A percentile compares a stretch with the other conserved stretches of the same genome.
Evolutionary conservation across 2,888 invertebrate species (phyloP).

Genomic region (Mayetiola destructor): DNA sequence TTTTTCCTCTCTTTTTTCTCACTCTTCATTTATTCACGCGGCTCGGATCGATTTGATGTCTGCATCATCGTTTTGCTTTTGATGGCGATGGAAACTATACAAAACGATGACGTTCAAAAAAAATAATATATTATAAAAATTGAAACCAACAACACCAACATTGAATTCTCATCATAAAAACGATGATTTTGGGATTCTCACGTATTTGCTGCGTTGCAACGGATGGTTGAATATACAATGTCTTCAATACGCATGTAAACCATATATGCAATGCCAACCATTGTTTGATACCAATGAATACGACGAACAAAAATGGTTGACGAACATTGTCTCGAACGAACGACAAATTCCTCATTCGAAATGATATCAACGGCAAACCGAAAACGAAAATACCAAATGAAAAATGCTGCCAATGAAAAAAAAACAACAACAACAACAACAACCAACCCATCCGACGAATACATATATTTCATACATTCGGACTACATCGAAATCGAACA

Average conservation of each 20-base stretch:
- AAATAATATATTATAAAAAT: background rate
- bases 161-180: background rate
- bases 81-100: background rate
- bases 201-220: constrained; percentile 10
- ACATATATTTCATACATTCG: background rate
- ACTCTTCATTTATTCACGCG: too few species aligned
- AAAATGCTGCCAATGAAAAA: too few species aligned
- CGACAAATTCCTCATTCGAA: too few species aligned
- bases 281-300: too few species aligned
- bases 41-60: constrained; percentile 2
- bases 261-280: constrained; percentile 5
- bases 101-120: background rate
- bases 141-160: background rate
- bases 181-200: constrained; percentile 5
- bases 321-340: too few species aligned
- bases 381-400: too few species aligned
- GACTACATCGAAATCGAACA: background rate
- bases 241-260: constrained; percentile 6
- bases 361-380: too few species aligned
- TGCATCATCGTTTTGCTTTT: constrained; percentile 2
- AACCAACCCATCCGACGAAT: background rate
- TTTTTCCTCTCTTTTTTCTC: background rate
- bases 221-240: background rate
- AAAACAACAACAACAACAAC: too few species aligned
- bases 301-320: too few species aligned